A percentile compares a stretch with the other conserved stretches of the same genome.
Evolutionary conservation across 1,140 invertebrate genomes (phyloP).

Genomic region (Drosophila murphyi): DNA sequence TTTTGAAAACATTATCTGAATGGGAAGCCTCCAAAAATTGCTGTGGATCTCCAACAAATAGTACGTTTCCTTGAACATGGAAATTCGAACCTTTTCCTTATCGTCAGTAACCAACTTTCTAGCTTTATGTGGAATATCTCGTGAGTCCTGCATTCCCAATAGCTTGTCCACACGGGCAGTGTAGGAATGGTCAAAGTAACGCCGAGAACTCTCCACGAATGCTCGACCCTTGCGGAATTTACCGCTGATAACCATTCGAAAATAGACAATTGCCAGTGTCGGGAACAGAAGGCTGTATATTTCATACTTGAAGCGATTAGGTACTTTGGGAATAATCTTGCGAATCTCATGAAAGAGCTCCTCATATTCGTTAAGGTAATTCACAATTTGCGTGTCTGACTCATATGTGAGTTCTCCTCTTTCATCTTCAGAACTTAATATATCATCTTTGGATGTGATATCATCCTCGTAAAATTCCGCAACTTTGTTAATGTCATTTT

Average conservation of each 20-base stretch:
- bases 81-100: constrained; percentile 24
- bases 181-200: constrained; percentile 43
- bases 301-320: constrained; percentile 50
- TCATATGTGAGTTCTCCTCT: not conserved
- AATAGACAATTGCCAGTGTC: constrained; percentile 32
- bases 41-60: not conserved
- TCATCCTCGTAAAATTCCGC: constrained; percentile 37
- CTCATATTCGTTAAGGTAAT: constrained; percentile 29
- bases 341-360: constrained; percentile 16
- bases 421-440: not conserved
- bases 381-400: not conserved
- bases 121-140: constrained; percentile 38
- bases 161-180: constrained; percentile 40
- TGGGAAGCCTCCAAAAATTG: constrained; percentile 13
- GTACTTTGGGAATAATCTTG: not conserved
- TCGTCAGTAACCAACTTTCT: constrained; percentile 31
- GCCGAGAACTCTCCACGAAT: constrained; percentile 15
- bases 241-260: constrained; percentile 41
- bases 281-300: constrained; percentile 46
- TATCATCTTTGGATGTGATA: constrained; percentile 4
- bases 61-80: constrained; percentile 20
- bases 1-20: constrained; percentile 23
- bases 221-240: constrained; percentile 9
- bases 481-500: not conserved
- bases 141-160: constrained; percentile 5